A percentile compares a stretch with the other conserved stretches of the same genome.
Conservation (phyloP, 2,797 vertebrate species). For the Apogon talboti region DNA sequence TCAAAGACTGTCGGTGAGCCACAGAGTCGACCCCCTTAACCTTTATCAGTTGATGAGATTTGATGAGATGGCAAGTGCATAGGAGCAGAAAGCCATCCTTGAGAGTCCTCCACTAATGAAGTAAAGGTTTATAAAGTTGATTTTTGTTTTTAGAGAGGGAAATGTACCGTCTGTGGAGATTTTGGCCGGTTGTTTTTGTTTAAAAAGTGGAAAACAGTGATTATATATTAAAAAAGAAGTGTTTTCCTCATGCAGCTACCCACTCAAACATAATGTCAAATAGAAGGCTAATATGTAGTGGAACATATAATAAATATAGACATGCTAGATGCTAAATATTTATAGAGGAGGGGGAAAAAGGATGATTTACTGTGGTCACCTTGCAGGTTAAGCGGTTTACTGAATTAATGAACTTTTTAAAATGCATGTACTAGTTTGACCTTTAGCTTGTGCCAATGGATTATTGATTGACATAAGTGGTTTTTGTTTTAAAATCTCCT, state of each 20-base stretch:
- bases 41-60: neutral
- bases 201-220: no score
- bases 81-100: neutral
- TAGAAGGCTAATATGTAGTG: no score
- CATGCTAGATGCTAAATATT: no score
- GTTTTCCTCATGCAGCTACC: no score
- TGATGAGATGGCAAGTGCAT: neutral
- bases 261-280: no score
- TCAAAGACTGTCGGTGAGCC: neutral
- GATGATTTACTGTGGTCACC: no score
- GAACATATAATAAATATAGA: no score
- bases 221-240: no score
- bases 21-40: neutral
- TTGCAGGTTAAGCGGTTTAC: slow-evolving; percentile 5
- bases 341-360: no score
- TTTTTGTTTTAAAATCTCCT: slow-evolving; percentile 21
- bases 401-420: slow-evolving; percentile 21
- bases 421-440: slow-evolving; percentile 30
- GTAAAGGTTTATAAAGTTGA: no score
- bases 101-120: neutral
- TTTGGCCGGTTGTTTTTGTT: no score
- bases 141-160: neutral
- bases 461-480: slow-evolving; percentile 40
- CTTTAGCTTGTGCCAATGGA: slow-evolving; percentile 30
- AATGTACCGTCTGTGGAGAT: no score